A percentile compares a stretch with the other conserved stretches of the same genome.
Conservation (phyloP, 1,140 invertebrate genomes). For the Sycobia sp. region DNA sequence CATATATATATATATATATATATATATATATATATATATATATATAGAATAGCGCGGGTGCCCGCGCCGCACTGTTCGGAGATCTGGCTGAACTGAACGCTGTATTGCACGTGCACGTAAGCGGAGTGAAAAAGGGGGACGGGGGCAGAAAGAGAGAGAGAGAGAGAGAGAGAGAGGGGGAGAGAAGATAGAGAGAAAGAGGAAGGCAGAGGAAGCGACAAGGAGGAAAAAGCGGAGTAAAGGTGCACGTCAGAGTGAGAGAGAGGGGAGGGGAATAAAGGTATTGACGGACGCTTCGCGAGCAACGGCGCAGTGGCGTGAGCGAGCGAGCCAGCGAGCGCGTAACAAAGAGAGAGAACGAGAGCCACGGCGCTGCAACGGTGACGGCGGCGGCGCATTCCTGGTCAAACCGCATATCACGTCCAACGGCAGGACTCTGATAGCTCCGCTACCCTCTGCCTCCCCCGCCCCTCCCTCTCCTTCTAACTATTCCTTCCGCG, state of each 20-base stretch:
- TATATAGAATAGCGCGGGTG: no score
- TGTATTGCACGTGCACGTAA: no score
- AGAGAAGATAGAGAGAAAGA: background rate
- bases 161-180: background rate
- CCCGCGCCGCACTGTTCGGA: no score
- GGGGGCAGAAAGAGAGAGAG: no score
- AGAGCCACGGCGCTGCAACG: background rate
- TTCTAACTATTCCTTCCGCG: no score
- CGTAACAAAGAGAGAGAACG: background rate
- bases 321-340: no score
- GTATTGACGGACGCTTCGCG: conserved; percentile 4
- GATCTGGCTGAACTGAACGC: no score
- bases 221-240: background rate
- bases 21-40: background rate
- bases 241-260: conserved; percentile 2
- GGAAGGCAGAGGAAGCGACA: background rate
- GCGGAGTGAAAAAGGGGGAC: no score
- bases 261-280: background rate
- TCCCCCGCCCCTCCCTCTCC: no score
- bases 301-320: no score
- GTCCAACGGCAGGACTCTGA: conserved; percentile 13
- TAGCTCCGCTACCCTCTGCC: background rate
- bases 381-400: background rate
- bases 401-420: conserved; percentile 23
- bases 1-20: conserved; percentile 44